A percentile compares a stretch with the other conserved stretches of the same genome.
Evolutionary conservation across 2,888 invertebrate species (phyloP).

Genomic region (Anodontia alba): DNA sequence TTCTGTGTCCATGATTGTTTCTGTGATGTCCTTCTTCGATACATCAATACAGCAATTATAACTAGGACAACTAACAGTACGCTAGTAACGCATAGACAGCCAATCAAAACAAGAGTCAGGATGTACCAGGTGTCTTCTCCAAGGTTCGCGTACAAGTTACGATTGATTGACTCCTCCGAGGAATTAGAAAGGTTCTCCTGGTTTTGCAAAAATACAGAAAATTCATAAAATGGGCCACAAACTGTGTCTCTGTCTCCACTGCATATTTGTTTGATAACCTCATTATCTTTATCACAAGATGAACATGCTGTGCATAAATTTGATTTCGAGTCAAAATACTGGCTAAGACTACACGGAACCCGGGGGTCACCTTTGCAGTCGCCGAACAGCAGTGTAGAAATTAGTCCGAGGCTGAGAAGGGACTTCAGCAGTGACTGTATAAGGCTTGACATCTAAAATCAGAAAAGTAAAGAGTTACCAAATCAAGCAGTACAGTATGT

Average conservation of each 20-base stretch:
- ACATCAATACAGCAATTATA: not conserved
- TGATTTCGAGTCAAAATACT: not conserved
- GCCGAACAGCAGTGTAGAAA: too few species aligned
- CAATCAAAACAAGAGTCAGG: not conserved
- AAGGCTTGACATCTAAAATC: too few species aligned
- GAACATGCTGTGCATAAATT: not conserved
- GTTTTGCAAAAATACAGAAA: not conserved
- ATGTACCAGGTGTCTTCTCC: constrained; percentile 6
- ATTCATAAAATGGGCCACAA: constrained; percentile 9
- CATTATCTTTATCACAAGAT: not conserved
- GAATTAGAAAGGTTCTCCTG: not conserved
- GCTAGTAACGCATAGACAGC: not conserved
- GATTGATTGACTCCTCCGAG: not conserved
- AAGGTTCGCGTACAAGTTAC: not conserved
- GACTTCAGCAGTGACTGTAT: too few species aligned
- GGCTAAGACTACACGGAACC: not conserved
- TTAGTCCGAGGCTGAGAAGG: too few species aligned
- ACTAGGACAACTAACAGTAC: not conserved
- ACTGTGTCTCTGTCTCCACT: not conserved
- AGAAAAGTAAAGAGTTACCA: too few species aligned
- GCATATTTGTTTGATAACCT: not conserved
- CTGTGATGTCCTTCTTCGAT: not conserved
- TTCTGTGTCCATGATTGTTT: not conserved
- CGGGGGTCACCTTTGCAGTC: not conserved
- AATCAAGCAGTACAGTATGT: too few species aligned